phyloP scores from a whole-genome alignment of 2,113 vertebrate species.

The Phylloscopus trochilus region DNA sequence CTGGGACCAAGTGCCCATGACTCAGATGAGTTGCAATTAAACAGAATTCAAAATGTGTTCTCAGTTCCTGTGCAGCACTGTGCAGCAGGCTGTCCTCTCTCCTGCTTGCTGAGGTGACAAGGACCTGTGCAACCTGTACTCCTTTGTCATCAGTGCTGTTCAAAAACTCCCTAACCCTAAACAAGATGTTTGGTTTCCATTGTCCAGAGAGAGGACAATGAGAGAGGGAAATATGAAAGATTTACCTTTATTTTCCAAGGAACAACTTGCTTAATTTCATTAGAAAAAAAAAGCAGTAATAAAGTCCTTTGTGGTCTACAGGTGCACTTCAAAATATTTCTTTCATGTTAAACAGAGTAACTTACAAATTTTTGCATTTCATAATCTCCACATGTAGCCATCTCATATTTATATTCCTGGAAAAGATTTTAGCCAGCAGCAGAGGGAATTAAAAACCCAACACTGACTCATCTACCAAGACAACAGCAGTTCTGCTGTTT shows the following conservation, averaged over 20 bases:
- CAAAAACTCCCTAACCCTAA: background rate
- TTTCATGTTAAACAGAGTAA: background rate
- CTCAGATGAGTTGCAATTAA: background rate
- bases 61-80: background rate
- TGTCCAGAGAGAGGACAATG: background rate
- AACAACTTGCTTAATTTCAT: background rate
- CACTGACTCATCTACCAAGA: conserved; percentile 15
- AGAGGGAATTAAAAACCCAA: conserved; percentile 17
- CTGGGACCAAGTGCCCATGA: background rate
- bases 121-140: background rate
- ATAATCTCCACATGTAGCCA: background rate
- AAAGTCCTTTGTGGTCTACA: background rate
- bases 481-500: conserved; percentile 11
- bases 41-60: background rate
- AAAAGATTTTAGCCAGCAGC: conserved; percentile 22
- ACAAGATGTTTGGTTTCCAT: background rate
- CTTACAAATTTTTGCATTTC: background rate
- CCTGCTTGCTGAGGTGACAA: background rate
- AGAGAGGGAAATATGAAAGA: background rate
- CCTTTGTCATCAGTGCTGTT: background rate
- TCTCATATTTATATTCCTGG: conserved; percentile 32
- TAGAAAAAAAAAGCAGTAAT: background rate
- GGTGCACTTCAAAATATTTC: background rate
- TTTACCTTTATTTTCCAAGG: background rate
- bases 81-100: background rate